Base-by-base conservation (phyloP, 2,797 vertebrate species). In the Bovichtus diacanthus region DNA sequence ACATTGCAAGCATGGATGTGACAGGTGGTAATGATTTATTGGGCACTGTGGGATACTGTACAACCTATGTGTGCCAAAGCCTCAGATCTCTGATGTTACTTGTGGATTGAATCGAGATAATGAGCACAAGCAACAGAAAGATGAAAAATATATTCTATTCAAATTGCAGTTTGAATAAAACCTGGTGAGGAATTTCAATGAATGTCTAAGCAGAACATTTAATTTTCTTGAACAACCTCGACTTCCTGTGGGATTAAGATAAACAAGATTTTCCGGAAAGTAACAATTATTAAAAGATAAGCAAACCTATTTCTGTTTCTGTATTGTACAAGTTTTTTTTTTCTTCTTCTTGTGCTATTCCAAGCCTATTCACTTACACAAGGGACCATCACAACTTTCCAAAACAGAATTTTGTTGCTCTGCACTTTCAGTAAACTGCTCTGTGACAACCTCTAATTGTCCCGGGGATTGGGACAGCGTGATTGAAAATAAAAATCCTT, bases 401-500 rank as follows among this genome's bases (percentile, higher is more conserved):
- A 85, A 85, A 90, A 89, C 81, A 88, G 82, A 74, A 84, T 82
- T 91, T 18, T 69, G 76, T 82, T 81, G 73, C 87, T 83, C 70
- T 89, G 86, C 77, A 86, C 75, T 90, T 82, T 88, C 76, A 88
- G 80, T 82, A 88, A 92, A 90, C 85, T 88, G 84, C 81, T 83
- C 75, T 74, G 78, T 61, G 69, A 82, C 59, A 84, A 88, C 87
- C 90, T 89, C 82, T 90, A 85, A 94, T 91, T 88, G 89, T 93
- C 84, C 79, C 2, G 47, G 78, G 86, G 84, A 88, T 85, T 87
- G 87, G 84, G 85, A 89, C 80, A 84, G 78, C 71, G 3, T 86
- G 85, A 91, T 82, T 91, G 87, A 89, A 90, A 92, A 88, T 77
- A 84, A 92, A 88, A 90, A 88, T 76, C 67, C 72, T 89, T 81